Conservation (phyloP, 2,888 invertebrate genomes). For the Drosophila tanythrix region DNA sequence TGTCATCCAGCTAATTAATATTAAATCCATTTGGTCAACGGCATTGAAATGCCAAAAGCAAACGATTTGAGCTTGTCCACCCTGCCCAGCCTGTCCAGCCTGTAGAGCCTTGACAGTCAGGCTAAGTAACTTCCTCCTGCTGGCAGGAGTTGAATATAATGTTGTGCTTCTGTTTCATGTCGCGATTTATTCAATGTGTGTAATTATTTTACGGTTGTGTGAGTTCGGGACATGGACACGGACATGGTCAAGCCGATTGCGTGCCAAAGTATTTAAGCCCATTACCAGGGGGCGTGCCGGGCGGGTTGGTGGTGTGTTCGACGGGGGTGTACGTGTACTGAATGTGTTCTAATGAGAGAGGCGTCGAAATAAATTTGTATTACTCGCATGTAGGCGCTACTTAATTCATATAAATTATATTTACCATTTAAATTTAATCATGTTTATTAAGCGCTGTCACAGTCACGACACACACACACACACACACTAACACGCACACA, state of each 20-base stretch:
- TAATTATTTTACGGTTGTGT: constrained; percentile 71
- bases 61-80: constrained; percentile 23
- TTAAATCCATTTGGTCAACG: constrained; percentile 66
- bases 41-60: constrained; percentile 74
- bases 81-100: constrained; percentile 1
- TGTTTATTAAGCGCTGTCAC: constrained; percentile 47
- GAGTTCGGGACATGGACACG: constrained; percentile 33
- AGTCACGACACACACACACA: constrained; percentile 1
- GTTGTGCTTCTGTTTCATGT: constrained; percentile 48
- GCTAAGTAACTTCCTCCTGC: not conserved
- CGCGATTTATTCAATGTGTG: constrained; percentile 71
- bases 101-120: constrained; percentile 6
- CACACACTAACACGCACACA: constrained; percentile 58
- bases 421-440: constrained; percentile 73
- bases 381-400: constrained; percentile 48
- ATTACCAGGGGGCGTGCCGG: constrained; percentile 39
- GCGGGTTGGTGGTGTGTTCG: not conserved
- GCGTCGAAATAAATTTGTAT: constrained; percentile 53
- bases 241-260: constrained; percentile 40
- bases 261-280: constrained; percentile 64
- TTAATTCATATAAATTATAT: constrained; percentile 72
- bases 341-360: constrained; percentile 57
- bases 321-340: constrained; percentile 57
- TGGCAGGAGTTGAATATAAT: not conserved
- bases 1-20: constrained; percentile 72